Conservation (phyloP, 2,888 invertebrate genomes). For the Campaea margaritaria region DNA sequence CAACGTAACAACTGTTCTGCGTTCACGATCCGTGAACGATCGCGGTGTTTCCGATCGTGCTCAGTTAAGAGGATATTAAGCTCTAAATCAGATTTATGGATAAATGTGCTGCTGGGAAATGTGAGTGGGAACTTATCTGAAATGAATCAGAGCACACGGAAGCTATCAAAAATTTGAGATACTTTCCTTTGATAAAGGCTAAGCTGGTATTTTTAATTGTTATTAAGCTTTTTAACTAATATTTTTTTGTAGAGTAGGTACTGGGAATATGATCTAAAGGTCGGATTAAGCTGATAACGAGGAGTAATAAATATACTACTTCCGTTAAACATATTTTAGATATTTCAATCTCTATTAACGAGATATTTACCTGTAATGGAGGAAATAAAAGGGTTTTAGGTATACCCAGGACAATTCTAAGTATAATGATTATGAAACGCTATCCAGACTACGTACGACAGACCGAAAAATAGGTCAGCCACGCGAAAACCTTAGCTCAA, state of each 20-base stretch:
- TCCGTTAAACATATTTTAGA: neutral
- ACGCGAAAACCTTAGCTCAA: neutral
- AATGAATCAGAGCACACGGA: slow-evolving; percentile 13
- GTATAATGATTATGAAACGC: too few species aligned
- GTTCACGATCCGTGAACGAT: slow-evolving; percentile 46
- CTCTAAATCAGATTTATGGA: slow-evolving; percentile 36
- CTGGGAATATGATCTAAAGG: too few species aligned
- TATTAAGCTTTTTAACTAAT: too few species aligned
- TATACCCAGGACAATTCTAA: too few species aligned
- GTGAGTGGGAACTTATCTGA: slow-evolving; percentile 25
- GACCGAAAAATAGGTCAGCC: too few species aligned
- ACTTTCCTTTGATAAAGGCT: neutral
- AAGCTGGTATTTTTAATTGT: slow-evolving; percentile 1
- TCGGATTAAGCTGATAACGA: neutral
- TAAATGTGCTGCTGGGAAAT: slow-evolving; percentile 22
- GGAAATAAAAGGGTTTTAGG: too few species aligned
- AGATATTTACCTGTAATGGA: neutral
- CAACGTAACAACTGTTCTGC: slow-evolving; percentile 41
- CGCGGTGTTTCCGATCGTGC: slow-evolving; percentile 47
- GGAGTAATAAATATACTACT: neutral
- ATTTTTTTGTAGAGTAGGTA: too few species aligned
- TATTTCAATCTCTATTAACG: neutral
- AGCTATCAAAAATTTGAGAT: slow-evolving; percentile 1
- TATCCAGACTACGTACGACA: too few species aligned
- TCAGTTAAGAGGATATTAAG: slow-evolving; percentile 36